Conservation (phyloP, 2,113 vertebrate genomes). For the Rattus norvegicus region GRCr8 NC_086024.1:64780501-64781000, state of each 20-base stretch:
- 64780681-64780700: not conserved
- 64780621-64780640: not conserved
- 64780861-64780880: not conserved
- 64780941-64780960: not conserved
- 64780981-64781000: not conserved
- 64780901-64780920: not conserved
- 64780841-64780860: not conserved
- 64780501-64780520: too few species aligned
- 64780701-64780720: not conserved
- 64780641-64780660: not conserved
- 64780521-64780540: too few species aligned
- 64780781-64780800: not conserved
- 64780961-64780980: not conserved
- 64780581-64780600: not conserved
- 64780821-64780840: not conserved
- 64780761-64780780: too few species aligned
- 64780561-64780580: too few species aligned
- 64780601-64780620: not conserved
- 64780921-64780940: not conserved
- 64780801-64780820: not conserved
- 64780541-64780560: too few species aligned
- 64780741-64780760: not conserved
- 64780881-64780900: not conserved
- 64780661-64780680: not conserved
- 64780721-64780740: not conserved